Conservation (phyloP, 2,888 invertebrate species). For the Heliconius hortense region DNA sequence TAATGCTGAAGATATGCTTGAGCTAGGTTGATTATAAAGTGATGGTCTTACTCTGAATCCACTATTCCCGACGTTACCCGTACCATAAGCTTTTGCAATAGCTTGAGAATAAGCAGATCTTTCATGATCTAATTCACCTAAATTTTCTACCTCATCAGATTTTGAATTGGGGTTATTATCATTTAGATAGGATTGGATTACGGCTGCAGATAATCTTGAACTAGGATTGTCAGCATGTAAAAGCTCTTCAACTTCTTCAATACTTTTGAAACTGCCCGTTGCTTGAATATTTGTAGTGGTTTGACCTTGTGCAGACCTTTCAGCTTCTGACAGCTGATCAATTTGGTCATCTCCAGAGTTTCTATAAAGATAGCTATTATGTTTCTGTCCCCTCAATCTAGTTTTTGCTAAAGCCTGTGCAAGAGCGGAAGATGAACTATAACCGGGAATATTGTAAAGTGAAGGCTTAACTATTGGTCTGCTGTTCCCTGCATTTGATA, state of each 20-base stretch:
- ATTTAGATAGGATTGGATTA: not conserved
- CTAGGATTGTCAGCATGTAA: not conserved
- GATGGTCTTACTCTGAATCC: not conserved
- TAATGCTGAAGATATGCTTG: slow-evolving; percentile 3
- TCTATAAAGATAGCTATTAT: not conserved
- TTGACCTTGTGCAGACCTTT: not conserved
- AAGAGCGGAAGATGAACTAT: not conserved
- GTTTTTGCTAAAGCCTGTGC: not conserved
- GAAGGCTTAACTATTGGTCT: not conserved
- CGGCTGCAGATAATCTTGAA: not conserved
- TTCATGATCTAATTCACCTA: not conserved
- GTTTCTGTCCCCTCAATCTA: not conserved
- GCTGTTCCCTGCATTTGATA: not conserved
- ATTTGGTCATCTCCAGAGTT: slow-evolving; percentile 8
- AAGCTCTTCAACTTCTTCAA: not conserved
- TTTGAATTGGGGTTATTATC: not conserved
- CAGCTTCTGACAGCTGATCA: not conserved
- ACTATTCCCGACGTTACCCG: not conserved
- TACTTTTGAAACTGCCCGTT: not conserved
- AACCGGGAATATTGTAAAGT: not conserved
- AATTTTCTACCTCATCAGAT: slow-evolving; percentile 30
- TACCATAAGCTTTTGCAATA: slow-evolving; percentile 2
- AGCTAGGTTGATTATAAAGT: not conserved
- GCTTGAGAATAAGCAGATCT: slow-evolving; percentile 13
- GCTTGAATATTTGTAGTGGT: not conserved